Base-by-base conservation (phyloP, 2,113 vertebrate species). In the Odocoileus hemionus region DNA sequence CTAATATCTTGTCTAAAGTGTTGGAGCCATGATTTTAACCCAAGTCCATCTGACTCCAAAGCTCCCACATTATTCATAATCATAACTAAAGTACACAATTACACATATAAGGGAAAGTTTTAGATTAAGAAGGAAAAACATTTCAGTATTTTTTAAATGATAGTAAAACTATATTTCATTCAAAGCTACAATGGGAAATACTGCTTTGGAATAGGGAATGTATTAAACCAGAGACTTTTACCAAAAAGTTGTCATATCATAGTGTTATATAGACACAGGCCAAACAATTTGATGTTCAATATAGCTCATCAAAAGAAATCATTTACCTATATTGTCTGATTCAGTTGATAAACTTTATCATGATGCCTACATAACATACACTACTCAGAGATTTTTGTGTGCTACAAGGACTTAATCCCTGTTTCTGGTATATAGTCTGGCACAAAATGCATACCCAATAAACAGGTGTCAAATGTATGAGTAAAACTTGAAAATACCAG, bases 111-210 rank as follows among this genome's bases (percentile, higher is more conserved):
- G 52, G 58, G 84, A 23, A 54, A 55, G 93, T 76, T 67, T 90
- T 26, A 3, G 89, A 52, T 67, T 61, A 91, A 67, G 19, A 93
- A 88, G 55, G 45, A 91, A 89, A 83, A 61, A 58, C 87, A 45
- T 64, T 89, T 89, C 25, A 10, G n/a, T 91, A 54, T 91, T 30
- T n/a, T 50, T 13, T 60, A 86, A 95, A 60, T 52, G 54, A 94
- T 57, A 33, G 50, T 36, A 57, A 70, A 90, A 94, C 84, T 50
- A 7, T 11, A 70, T 14, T 14, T 43, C 15, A 36, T 47, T 9
- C 60, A 60, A 95, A 74, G 83, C 28, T 47, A 74, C 78, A 85
- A 55, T 36, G 25, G 50, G n/a, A 91, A 97, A 95, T 88, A 91
- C 6, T 70, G 25, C 17, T 60, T 94, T 80, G n/a, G 58, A 86